Conservation (phyloP, 2,888 invertebrate genomes). For the Sphecodes monilicornis region DNA sequence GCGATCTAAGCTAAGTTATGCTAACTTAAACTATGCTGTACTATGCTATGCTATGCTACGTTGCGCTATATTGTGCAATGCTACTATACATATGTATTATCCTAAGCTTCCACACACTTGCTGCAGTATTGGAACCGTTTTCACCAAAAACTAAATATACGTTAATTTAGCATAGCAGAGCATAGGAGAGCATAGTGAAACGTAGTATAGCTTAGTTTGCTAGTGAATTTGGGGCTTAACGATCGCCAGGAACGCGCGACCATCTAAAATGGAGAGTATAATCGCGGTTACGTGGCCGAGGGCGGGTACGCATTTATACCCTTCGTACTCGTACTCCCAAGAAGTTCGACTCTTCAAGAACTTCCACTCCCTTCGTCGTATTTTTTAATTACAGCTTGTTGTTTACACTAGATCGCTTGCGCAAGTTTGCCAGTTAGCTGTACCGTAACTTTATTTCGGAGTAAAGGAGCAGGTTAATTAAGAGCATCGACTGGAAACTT, state of each 20-base stretch:
- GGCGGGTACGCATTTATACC: neutral
- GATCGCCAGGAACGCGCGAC: conserved; percentile 38
- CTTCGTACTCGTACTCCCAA: neutral
- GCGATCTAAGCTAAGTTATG: neutral
- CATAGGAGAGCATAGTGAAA: neutral
- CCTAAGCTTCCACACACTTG: neutral
- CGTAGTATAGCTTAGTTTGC: neutral
- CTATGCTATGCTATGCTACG: neutral
- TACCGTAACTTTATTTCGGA: conserved; percentile 6
- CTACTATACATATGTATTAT: too few relatives aligned
- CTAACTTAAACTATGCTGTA: neutral
- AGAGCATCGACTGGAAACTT: conserved; percentile 10
- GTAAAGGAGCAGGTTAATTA: conserved; percentile 5
- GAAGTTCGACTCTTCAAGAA: neutral
- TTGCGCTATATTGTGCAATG: too few relatives aligned
- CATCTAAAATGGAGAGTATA: conserved; percentile 42
- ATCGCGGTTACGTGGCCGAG: neutral
- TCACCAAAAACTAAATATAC: neutral
- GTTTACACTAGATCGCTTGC: conserved; percentile 7
- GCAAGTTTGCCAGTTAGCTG: conserved; percentile 11
- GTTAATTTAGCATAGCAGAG: neutral
- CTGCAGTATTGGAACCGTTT: neutral
- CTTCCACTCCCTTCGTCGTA: neutral
- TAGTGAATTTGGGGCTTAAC: conserved; percentile 37
- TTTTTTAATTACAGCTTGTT: conserved; percentile 14